Conservation (phyloP, 1,140 invertebrate genomes). For the Pogonognathellus flavescens region DNA sequence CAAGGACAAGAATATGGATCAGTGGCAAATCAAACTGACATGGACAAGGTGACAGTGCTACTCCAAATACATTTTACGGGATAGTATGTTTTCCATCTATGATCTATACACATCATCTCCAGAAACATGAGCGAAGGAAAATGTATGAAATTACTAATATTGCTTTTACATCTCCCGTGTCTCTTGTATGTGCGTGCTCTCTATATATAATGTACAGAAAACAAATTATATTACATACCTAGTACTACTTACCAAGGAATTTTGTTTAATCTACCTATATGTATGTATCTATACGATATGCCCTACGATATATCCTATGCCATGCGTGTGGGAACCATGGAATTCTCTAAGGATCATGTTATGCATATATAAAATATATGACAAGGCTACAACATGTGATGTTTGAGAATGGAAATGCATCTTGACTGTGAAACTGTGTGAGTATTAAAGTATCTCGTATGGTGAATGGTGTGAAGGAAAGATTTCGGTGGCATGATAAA, state of each 20-base stretch:
- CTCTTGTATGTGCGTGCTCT: too few species aligned
- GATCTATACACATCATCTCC: background rate
- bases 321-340: background rate
- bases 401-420: background rate
- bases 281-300: too few species aligned
- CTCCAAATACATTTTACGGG: background rate
- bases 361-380: background rate
- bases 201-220: too few species aligned
- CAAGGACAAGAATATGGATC: slow-evolving; percentile 46
- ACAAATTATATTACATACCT: too few species aligned
- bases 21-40: slow-evolving; percentile 37
- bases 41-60: slow-evolving; percentile 23
- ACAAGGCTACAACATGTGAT: background rate
- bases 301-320: background rate
- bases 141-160: background rate
- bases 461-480: slow-evolving; percentile 38
- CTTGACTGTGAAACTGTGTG: background rate
- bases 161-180: background rate
- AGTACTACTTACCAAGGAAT: too few species aligned
- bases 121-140: background rate
- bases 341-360: too few species aligned
- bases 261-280: too few species aligned
- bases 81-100: slow-evolving; percentile 1
- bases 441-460: background rate
- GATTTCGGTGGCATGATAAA: slow-evolving; percentile 46